phyloP scores from a whole-genome alignment of 2,797 vertebrate genomes.

The Thaleichthys pacificus region DNA sequence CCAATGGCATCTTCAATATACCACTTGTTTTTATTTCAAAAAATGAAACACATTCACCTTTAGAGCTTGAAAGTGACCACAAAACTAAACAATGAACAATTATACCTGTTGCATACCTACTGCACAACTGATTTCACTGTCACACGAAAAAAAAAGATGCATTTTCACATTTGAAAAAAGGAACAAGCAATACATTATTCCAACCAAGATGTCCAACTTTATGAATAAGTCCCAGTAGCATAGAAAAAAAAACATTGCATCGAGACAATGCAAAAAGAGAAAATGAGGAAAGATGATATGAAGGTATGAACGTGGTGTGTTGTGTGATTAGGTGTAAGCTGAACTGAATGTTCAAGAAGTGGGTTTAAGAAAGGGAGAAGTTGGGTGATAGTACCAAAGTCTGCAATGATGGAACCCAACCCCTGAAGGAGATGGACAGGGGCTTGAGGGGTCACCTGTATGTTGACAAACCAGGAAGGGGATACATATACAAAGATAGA shows the following conservation, averaged over 20 bases:
- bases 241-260: conserved; percentile 21
- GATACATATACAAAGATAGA: conserved; percentile 46
- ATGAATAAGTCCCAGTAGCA: conserved; percentile 28
- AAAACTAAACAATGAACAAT: background rate
- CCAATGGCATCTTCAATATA: conserved; percentile 13
- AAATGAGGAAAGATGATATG: conserved; percentile 10
- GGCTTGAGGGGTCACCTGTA: conserved; percentile 45
- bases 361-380: conserved; percentile 15
- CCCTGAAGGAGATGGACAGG: conserved; percentile 43
- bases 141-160: background rate
- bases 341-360: conserved; percentile 12
- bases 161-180: conserved; percentile 14
- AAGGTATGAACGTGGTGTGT: background rate
- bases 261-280: background rate
- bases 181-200: conserved; percentile 20
- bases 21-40: conserved; percentile 20
- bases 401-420: conserved; percentile 38
- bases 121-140: background rate
- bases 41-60: conserved; percentile 1
- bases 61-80: background rate
- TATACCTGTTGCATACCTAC: background rate
- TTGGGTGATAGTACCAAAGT: conserved; percentile 52
- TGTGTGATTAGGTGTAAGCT: conserved; percentile 18
- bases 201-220: conserved; percentile 21
- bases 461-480: conserved; percentile 46